Evolutionary conservation across 2,888 invertebrate species (phyloP).

Genomic region (Trachelus tabidus): DNA sequence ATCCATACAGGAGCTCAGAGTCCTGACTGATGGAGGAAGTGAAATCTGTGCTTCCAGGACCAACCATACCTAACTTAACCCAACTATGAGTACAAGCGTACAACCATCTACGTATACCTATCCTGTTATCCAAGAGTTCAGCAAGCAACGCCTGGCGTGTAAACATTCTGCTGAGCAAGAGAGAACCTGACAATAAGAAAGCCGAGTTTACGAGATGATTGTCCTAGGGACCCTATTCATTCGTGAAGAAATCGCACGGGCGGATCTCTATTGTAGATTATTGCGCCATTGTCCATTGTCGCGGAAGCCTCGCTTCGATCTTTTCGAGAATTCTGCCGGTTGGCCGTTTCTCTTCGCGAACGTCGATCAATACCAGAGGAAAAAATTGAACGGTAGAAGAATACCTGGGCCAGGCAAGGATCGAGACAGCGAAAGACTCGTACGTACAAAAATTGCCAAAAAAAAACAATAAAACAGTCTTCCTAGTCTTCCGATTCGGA

Average conservation of each 20-base stretch:
- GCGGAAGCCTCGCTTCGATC: constrained; percentile 19
- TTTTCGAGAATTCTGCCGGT: background rate
- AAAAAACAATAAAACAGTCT: background rate
- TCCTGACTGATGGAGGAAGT: background rate
- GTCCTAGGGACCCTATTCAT: constrained; percentile 55
- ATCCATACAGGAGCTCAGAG: background rate
- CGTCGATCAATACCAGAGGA: background rate
- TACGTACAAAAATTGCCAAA: background rate
- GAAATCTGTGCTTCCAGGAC: background rate
- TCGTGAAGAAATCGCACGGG: constrained; percentile 49
- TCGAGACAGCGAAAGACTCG: background rate
- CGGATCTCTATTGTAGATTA: constrained; percentile 59
- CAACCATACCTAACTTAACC: background rate
- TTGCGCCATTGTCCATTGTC: constrained; percentile 57
- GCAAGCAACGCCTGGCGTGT: background rate
- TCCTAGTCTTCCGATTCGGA: background rate
- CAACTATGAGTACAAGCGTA: background rate
- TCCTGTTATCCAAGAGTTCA: background rate
- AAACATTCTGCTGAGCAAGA: background rate
- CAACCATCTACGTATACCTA: background rate
- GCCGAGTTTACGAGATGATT: constrained; percentile 56
- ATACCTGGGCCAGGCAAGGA: background rate
- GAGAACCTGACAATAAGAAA: constrained; percentile 29
- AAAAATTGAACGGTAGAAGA: background rate
- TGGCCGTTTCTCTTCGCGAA: background rate